These are phyloP conservation scores for Lacanobia oleracea DNA, from an alignment of 2,888 invertebrate species.

Conservation along the genomic window DNA sequence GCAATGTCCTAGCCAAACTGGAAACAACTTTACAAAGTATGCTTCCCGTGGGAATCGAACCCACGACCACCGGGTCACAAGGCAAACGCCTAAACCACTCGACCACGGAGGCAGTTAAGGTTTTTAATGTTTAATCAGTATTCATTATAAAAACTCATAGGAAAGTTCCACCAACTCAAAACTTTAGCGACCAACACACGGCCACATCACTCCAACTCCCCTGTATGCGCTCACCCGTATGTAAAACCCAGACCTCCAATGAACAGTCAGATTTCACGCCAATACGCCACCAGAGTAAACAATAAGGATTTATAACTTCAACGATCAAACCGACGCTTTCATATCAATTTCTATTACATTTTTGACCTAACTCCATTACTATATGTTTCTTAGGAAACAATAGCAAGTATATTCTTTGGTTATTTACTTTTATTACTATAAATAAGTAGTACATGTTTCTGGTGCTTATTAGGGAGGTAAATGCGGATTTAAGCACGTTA, in stretches of 20 bases:
- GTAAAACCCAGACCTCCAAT: conserved; percentile 49
- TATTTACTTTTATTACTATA: conserved; percentile 57
- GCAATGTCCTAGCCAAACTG: too few relatives aligned
- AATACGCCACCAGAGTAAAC: conserved; percentile 71
- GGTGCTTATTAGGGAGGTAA: conserved; percentile 48
- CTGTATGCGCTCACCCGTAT: conserved; percentile 43
- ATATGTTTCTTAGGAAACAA: conserved; percentile 36
- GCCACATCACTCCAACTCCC: neutral
- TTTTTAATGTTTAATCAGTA: too few relatives aligned
- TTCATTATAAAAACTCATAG: neutral
- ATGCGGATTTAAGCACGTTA: conserved; percentile 6
- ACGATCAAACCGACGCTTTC: conserved; percentile 42
- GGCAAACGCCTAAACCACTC: too few relatives aligned
- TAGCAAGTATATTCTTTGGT: conserved; percentile 45
- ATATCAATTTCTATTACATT: conserved; percentile 57
- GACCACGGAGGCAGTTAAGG: too few relatives aligned
- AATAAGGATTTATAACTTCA: conserved; percentile 61
- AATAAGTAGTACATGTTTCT: conserved; percentile 39
- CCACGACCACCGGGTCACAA: too few relatives aligned
- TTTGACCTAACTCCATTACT: conserved; percentile 43
- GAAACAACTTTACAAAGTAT: too few relatives aligned
- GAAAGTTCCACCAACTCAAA: neutral
- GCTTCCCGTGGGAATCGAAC: too few relatives aligned
- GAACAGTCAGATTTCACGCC: conserved; percentile 77
- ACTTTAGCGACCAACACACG: neutral